These are phyloP conservation scores for Lophochroa leadbeateri DNA, from an alignment of 2,113 vertebrate species.

Conservation along the genomic window DNA sequence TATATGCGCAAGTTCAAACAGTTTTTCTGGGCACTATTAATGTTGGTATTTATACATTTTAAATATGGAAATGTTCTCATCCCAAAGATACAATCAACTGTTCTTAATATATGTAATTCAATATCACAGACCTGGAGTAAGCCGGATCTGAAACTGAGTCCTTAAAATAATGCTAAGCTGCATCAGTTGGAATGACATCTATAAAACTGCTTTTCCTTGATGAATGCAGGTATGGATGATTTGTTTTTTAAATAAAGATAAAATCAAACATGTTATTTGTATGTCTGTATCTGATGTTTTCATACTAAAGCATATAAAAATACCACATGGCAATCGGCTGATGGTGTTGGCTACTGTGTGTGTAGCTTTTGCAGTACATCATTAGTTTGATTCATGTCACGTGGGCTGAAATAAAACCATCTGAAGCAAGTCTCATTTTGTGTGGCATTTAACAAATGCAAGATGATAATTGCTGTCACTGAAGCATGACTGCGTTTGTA, in stretches of 20 bases:
- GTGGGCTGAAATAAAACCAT: neutral
- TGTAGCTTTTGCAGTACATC: neutral
- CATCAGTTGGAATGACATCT: neutral
- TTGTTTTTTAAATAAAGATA: neutral
- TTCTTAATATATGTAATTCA: neutral
- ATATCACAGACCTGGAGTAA: neutral
- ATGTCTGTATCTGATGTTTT: neutral
- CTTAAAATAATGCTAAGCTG: neutral
- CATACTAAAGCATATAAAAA: neutral
- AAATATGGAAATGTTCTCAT: neutral
- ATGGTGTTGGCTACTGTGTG: neutral
- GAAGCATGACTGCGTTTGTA: constrained; percentile 22
- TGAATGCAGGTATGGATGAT: neutral
- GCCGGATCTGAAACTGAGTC: neutral
- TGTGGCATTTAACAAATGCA: neutral
- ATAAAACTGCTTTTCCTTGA: neutral
- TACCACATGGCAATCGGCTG: neutral
- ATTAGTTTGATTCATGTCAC: neutral
- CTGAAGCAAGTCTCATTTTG: neutral
- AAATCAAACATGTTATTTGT: neutral
- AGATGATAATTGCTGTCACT: constrained; percentile 24
- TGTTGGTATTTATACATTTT: neutral
- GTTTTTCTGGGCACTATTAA: neutral
- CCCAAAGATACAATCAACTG: neutral
- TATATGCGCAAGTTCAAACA: neutral